Conservation (phyloP, 1,140 invertebrate species). For the Drosophila rufa region DNA sequence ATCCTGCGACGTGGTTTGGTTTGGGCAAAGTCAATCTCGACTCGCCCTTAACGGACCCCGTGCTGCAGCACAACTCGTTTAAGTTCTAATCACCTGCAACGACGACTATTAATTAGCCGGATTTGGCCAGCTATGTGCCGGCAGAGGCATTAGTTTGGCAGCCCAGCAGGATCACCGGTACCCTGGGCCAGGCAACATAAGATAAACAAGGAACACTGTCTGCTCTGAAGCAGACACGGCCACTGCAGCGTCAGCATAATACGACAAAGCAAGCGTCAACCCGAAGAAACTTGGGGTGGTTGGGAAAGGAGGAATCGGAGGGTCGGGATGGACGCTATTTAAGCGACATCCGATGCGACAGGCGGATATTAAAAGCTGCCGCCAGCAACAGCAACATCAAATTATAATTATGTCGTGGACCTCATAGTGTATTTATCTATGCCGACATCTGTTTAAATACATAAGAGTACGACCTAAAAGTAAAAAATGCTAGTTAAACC, state of each 20-base stretch:
- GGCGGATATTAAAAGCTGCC: constrained; percentile 64
- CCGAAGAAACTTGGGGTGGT: neutral
- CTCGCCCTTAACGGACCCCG: neutral
- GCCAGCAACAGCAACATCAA: constrained; percentile 29
- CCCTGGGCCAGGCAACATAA: constrained; percentile 43
- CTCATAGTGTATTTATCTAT: neutral
- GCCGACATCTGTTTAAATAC: neutral
- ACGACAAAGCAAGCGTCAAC: constrained; percentile 40
- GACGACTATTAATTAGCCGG: constrained; percentile 72
- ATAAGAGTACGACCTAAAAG: neutral
- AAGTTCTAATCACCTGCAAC: constrained; percentile 78
- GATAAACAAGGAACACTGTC: constrained; percentile 63
- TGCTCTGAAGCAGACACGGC: constrained; percentile 6
- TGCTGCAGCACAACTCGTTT: constrained; percentile 64
- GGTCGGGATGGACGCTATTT: constrained; percentile 37
- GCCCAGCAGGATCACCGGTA: constrained; percentile 12
- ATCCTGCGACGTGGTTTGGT: constrained; percentile 33
- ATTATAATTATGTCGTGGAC: constrained; percentile 61
- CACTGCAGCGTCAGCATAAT: constrained; percentile 48
- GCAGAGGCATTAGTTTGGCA: constrained; percentile 69
- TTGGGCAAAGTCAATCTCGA: constrained; percentile 5
- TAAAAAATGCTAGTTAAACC: neutral
- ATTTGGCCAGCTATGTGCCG: constrained; percentile 56
- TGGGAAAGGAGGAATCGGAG: no score
- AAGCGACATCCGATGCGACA: constrained; percentile 63